Evolutionary conservation across 2,888 invertebrate genomes (phyloP), one percentile per base, ranked within the genome.

Genomic region (Melieria crassipennis): DNA sequence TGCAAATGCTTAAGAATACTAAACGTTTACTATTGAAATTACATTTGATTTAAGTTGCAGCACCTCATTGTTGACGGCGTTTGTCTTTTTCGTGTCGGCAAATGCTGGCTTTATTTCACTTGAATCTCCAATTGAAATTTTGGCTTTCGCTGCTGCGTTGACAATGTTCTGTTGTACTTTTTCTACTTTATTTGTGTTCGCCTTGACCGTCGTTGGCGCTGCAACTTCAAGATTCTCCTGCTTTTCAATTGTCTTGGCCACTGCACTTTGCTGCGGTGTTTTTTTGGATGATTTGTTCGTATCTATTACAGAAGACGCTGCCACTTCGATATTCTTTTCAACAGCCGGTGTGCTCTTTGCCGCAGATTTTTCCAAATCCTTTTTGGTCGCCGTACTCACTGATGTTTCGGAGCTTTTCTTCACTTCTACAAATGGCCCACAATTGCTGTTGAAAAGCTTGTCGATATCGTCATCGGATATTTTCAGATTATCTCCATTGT

Each of bases 401-500:
- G 48, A 30, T 30, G 30, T 30, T 30, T 30, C 30, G 30, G 30
- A 30, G 30, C 30, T 30, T 30, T 66, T 10, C 56, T 82, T 84
- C 0, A 86, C 79, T 74, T 86, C 84, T 45, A 81, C 82, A 74
- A 80, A 85, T 5, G 79, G 73, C 0, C 85, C 85, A 63, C 84
- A 84, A 77, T 84, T 82, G 47, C 85, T 83, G 56, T 85, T 87
- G 62, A 87, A 87, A 4, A 87, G 76, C 74, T 85, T 86, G 72
- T 87, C 87, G 16, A 87, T 84, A 10, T 86, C 83, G 42, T 86
- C 85, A 76, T 87, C 87, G 1, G 86, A 82, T 61, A 87, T 86
- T 64, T 79, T 80, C 9, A 84, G 71, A 62, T 80, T 79, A 70
- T 81, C 79, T 46, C 80, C 80, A 4, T 65, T 75, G 30, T 80